Evolutionary conservation across 2,888 invertebrate species (phyloP).

Genomic region (Hedychridium roseum): DNA sequence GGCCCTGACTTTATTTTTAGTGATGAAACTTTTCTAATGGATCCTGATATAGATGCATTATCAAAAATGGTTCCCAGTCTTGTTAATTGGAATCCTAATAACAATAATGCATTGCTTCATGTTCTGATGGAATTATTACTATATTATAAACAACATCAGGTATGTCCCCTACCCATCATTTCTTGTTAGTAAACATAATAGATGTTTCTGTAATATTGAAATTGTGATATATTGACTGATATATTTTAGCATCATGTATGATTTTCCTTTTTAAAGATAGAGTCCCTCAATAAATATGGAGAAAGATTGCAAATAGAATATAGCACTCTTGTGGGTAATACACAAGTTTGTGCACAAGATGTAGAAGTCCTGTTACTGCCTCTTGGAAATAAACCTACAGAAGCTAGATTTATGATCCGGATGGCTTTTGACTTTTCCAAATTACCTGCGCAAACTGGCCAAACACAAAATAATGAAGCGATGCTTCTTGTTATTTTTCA

Average conservation of each 20-base stretch:
- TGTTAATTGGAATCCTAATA: constrained; percentile 71
- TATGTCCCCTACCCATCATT: too few species aligned
- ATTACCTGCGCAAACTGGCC: constrained; percentile 68
- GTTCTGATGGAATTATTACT: constrained; percentile 71
- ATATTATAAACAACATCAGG: constrained; percentile 73
- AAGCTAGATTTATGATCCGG: constrained; percentile 72
- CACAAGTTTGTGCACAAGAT: constrained; percentile 67
- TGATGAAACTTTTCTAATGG: constrained; percentile 72
- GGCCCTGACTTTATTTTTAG: constrained; percentile 81
- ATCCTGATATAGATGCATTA: constrained; percentile 68
- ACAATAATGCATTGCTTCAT: constrained; percentile 69
- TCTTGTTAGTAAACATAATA: constrained; percentile 10
- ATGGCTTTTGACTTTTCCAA: constrained; percentile 71
- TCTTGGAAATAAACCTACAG: constrained; percentile 60
- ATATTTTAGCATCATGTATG: neutral
- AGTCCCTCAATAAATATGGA: constrained; percentile 55
- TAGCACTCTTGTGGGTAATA: constrained; percentile 68
- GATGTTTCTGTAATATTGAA: neutral
- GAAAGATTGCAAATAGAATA: constrained; percentile 72
- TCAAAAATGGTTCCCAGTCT: constrained; percentile 69
- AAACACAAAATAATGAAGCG: constrained; percentile 66
- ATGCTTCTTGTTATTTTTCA: constrained; percentile 69
- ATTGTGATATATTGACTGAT: neutral
- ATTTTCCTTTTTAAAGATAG: constrained; percentile 18
- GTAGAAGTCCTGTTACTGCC: constrained; percentile 73